Base-by-base conservation (phyloP, 2,113 vertebrate genomes). In the Sinocyclocheilus anophthalmus region DNA sequence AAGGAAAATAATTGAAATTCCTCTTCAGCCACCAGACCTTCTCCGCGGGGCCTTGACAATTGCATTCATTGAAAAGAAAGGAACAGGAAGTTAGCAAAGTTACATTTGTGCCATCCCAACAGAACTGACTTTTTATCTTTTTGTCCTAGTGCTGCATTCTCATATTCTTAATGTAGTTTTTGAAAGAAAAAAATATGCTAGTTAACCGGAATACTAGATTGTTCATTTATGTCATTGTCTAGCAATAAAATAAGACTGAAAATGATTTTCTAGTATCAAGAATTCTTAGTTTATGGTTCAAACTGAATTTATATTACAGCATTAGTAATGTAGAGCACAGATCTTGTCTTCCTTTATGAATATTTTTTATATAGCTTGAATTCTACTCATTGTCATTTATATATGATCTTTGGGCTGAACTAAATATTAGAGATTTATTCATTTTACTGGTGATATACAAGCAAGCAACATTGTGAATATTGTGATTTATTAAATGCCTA, bases 1-100 rank as follows among this genome's bases (percentile, higher is more conserved):
- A 87, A 75, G 65, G 50, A 85, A 87, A 83, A 67, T 65, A 82
- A 85, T 85, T 83, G 61, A 83, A 63, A 89, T 87, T 87, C 85
- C 50, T 42, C 82, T 81, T 83, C 78, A 65, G 33, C 14, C 65
- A 70, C n/a, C 79, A 78, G 33, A 53, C 72, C 30, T 30, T 37
- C 48, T 42, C 26, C 63, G 73, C 18, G 63, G n/a, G 39, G 53
- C 61, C 48, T 53, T 69, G 85, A 82, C 70, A 83, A 78, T 67
- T 30, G 70, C 6, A 59, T 88, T 83, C 78, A 79, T 57, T 79
- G 84, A 79, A 78, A 45, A 63, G 39, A 69, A 67, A 50, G 48
- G 76, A 79, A 70, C 45, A 79, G 84, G 76, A 85, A 79, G 73
- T 85, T 85, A 53, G 75, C 24, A 67, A 81, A 48, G 53, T 75